Percentiles rank a stretch among this genome's conserved stretches.
Conservation (phyloP, 1,140 invertebrate genomes). For the Wasmannia auropunctata region DNA sequence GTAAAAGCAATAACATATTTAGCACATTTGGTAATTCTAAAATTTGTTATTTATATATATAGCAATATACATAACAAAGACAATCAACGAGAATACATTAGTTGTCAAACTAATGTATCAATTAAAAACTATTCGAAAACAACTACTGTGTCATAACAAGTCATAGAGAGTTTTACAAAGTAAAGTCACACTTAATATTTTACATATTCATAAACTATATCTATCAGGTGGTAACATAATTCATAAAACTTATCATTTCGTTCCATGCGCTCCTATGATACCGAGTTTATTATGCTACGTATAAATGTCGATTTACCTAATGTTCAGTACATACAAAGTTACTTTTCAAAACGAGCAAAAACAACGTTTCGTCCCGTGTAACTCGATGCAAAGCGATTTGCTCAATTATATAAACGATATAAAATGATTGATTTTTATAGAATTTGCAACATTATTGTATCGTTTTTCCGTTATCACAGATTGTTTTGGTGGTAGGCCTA, state of each 20-base stretch:
- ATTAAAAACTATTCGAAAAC: constrained; percentile 28
- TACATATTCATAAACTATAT: constrained; percentile 25
- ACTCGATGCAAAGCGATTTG: constrained; percentile 48
- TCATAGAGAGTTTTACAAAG: constrained; percentile 36
- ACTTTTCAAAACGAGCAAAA: constrained; percentile 41
- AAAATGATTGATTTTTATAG: constrained; percentile 70
- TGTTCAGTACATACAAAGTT: constrained; percentile 45
- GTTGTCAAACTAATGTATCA: neutral
- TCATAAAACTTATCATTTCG: neutral
- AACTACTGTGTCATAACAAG: constrained; percentile 20
- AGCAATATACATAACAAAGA: constrained; percentile 27
- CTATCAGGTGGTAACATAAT: constrained; percentile 28
- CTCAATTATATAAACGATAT: constrained; percentile 71
- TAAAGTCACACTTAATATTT: constrained; percentile 28
- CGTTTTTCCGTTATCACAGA: constrained; percentile 85
- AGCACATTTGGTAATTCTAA: constrained; percentile 9
- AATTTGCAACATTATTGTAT: constrained; percentile 83
- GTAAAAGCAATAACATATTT: constrained; percentile 9
- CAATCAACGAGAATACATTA: constrained; percentile 40
- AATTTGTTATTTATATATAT: constrained; percentile 32
- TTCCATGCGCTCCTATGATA: neutral
- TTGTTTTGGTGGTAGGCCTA: constrained; percentile 83
- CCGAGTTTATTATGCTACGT: constrained; percentile 19
- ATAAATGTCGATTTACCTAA: constrained; percentile 24
- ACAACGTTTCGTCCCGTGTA: constrained; percentile 31